Evolutionary conservation across 2,797 vertebrate genomes (phyloP).

Genomic region (Stomatorhinus walkeri): DNA sequence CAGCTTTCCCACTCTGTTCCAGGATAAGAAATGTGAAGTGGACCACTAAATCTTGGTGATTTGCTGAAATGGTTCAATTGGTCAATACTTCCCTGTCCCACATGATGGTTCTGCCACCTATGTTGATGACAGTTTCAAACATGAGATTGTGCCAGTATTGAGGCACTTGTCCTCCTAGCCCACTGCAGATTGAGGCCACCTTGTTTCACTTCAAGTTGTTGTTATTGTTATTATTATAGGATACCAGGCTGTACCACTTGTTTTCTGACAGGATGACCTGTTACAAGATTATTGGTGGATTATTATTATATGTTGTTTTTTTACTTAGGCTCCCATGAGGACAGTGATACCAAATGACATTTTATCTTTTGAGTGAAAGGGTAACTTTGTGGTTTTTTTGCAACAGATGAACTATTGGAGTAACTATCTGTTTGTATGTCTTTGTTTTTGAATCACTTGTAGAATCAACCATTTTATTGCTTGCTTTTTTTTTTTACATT

Average conservation of each 20-base stretch:
- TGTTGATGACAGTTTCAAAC: background rate
- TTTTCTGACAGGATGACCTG: background rate
- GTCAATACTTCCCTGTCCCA: background rate
- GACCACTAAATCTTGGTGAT: background rate
- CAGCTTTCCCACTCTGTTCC: background rate
- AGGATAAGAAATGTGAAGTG: background rate
- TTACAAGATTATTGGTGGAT: background rate
- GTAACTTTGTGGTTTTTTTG: background rate
- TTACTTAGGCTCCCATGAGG: background rate
- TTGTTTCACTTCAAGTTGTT: background rate
- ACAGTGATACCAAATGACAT: background rate
- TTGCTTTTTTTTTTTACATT: background rate
- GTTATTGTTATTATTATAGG: background rate
- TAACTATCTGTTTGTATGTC: background rate
- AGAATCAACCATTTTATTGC: background rate
- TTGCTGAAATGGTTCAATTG: background rate
- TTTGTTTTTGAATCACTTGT: background rate
- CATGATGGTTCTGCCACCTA: background rate
- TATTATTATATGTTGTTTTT: background rate
- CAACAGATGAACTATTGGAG: background rate
- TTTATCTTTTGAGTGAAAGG: background rate
- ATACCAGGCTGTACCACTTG: background rate
- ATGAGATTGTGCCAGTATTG: background rate
- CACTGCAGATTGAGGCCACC: background rate
- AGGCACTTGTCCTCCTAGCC: background rate